Conservation (phyloP, 2,797 vertebrate genomes). For the Artibeus jamaicensis region DNA sequence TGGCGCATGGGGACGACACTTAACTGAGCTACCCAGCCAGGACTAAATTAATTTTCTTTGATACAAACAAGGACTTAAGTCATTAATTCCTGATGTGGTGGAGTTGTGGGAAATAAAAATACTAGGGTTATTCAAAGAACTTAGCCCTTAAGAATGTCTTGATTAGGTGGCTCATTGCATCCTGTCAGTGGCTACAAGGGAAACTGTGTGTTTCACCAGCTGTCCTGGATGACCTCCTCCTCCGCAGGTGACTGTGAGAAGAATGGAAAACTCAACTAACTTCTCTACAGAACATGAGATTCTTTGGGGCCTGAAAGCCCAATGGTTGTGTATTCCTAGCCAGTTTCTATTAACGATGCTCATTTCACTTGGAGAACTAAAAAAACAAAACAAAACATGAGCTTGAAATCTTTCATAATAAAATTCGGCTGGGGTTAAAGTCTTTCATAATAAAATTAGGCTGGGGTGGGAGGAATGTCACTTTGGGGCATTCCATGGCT, state of each 20-base stretch:
- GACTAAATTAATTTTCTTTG: not conserved
- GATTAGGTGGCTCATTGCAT: not conserved
- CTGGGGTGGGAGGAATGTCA: not conserved
- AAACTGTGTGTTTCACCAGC: not conserved
- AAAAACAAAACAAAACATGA: not conserved
- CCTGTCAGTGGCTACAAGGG: not conserved
- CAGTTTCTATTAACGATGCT: not conserved
- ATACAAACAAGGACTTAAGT: not conserved
- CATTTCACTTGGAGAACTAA: not conserved
- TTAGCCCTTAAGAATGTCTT: not conserved
- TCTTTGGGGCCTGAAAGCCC: not conserved
- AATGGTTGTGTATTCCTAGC: not conserved
- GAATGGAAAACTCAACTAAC: not conserved
- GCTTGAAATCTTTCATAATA: not conserved
- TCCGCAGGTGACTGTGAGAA: not conserved
- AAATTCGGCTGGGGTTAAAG: not conserved
- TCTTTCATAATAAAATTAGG: not conserved
- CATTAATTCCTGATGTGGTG: not conserved
- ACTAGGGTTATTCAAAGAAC: not conserved
- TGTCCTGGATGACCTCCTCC: not conserved
- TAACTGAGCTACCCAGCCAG: too few species aligned
- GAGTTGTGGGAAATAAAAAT: not conserved
- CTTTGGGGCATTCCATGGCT: not conserved
- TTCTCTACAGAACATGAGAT: not conserved
- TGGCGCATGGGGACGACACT: too few species aligned